phyloP scores from a whole-genome alignment of 1,140 invertebrate species.

The Drosophila sulfurigaster region DNA sequence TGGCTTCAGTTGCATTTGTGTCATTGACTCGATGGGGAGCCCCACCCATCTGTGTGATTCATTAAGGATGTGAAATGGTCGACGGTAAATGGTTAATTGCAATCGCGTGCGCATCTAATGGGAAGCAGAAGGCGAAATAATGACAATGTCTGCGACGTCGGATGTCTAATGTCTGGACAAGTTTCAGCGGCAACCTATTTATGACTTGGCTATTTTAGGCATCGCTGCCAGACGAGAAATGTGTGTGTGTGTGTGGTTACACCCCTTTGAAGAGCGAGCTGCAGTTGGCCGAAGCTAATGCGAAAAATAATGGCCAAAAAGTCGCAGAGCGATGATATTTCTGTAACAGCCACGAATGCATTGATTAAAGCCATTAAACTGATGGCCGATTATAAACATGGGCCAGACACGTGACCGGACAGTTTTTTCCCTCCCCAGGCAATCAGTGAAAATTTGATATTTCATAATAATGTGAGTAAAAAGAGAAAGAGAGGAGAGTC shows the following conservation, averaged over 20 bases:
- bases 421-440: constrained; percentile 7
- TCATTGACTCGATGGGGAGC: neutral
- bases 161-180: constrained; percentile 29
- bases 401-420: constrained; percentile 56
- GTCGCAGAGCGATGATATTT: constrained; percentile 11
- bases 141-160: neutral
- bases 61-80: constrained; percentile 46
- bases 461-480: constrained; percentile 47
- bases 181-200: constrained; percentile 45
- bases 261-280: neutral
- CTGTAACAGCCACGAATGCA: constrained; percentile 33
- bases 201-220: constrained; percentile 48
- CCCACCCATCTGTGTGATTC: constrained; percentile 25
- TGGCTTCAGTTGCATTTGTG: too few relatives aligned
- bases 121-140: neutral
- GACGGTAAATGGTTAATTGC: constrained; percentile 16
- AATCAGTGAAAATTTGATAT: constrained; percentile 74
- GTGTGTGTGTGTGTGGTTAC: constrained; percentile 18
- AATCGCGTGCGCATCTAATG: constrained; percentile 36
- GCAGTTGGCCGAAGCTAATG: constrained; percentile 15
- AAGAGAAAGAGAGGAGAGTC: neutral
- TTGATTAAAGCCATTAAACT: constrained; percentile 67
- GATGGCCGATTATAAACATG: constrained; percentile 66
- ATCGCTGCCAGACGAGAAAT: constrained; percentile 27
- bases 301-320: constrained; percentile 16